Evolutionary conservation across 2,888 invertebrate species (phyloP).

Genomic region (Drosophila setosimentum): DNA sequence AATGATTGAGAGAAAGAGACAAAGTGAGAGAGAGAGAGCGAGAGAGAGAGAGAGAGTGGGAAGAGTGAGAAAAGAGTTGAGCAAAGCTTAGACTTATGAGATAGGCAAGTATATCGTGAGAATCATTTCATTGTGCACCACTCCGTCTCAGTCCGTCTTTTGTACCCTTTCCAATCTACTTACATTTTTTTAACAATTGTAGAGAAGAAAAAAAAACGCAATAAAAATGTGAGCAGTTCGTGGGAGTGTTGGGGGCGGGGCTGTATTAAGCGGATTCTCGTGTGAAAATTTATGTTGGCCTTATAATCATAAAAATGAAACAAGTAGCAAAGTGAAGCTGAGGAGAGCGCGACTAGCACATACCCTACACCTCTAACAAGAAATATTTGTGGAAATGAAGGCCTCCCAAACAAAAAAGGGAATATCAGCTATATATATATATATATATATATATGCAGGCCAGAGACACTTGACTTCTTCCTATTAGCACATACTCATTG

Average conservation of each 20-base stretch:
- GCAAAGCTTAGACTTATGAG: neutral
- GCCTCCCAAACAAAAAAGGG: neutral
- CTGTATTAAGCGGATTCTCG: slow-evolving; percentile 42
- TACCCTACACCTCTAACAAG: neutral
- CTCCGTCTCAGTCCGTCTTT: neutral
- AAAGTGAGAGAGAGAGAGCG: slow-evolving; percentile 2
- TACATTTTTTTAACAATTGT: slow-evolving; percentile 10
- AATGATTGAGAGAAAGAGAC: slow-evolving; percentile 21
- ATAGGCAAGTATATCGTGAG: slow-evolving; percentile 30
- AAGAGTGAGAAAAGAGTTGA: slow-evolving; percentile 11
- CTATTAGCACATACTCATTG: neutral
- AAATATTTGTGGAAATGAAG: neutral
- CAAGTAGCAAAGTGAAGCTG: neutral
- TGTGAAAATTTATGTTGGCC: slow-evolving; percentile 67
- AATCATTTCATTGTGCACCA: neutral
- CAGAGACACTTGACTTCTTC: neutral
- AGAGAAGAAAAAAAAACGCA: slow-evolving; percentile 9
- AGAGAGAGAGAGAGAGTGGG: slow-evolving; percentile 1
- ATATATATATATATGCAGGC: neutral
- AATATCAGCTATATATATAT: neutral
- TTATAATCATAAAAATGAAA: slow-evolving; percentile 67
- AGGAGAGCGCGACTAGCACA: neutral
- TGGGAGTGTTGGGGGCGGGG: too few species aligned
- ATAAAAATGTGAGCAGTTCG: slow-evolving; percentile 20
- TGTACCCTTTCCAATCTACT: neutral